Evolutionary conservation across 2,888 invertebrate genomes (phyloP).

Genomic region (Agrotis exclamationis): DNA sequence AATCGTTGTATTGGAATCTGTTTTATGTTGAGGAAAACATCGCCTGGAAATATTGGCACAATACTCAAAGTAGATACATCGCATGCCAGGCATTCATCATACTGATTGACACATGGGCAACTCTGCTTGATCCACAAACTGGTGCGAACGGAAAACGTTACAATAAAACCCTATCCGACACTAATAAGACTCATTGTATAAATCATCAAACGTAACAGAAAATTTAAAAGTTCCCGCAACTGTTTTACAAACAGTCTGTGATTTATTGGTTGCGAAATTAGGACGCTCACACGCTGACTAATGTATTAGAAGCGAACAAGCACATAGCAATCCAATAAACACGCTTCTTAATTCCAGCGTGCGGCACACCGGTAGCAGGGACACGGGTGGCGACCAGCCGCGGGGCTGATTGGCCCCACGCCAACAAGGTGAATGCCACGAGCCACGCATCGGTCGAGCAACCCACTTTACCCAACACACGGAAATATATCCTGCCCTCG

Average conservation of each 20-base stretch:
- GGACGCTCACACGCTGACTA: constrained; percentile 64
- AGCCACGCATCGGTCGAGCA: constrained; percentile 83
- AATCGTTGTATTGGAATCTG: constrained; percentile 9
- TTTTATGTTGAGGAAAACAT: constrained; percentile 28
- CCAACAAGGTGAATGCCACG: constrained; percentile 91
- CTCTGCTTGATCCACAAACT: constrained; percentile 15
- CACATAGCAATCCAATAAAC: constrained; percentile 65
- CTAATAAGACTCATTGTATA: constrained; percentile 54
- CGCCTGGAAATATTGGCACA: constrained; percentile 27
- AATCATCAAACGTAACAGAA: constrained; percentile 57
- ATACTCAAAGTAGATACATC: constrained; percentile 6
- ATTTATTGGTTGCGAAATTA: constrained; percentile 64
- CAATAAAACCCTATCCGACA: constrained; percentile 32
- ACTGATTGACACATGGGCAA: constrained; percentile 32
- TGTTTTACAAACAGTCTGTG: constrained; percentile 59
- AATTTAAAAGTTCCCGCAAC: constrained; percentile 54
- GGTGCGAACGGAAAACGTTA: constrained; percentile 12
- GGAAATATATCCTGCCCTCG: constrained; percentile 76
- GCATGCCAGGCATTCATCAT: constrained; percentile 18
- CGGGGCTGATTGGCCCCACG: constrained; percentile 78
- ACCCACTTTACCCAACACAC: constrained; percentile 86
- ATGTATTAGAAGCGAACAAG: constrained; percentile 63
- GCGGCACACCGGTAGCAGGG: constrained; percentile 61
- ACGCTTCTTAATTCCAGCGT: constrained; percentile 64
- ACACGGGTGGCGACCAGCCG: constrained; percentile 69